Conservation (phyloP, 2,888 invertebrate species). For the Tillus elongatus region DNA sequence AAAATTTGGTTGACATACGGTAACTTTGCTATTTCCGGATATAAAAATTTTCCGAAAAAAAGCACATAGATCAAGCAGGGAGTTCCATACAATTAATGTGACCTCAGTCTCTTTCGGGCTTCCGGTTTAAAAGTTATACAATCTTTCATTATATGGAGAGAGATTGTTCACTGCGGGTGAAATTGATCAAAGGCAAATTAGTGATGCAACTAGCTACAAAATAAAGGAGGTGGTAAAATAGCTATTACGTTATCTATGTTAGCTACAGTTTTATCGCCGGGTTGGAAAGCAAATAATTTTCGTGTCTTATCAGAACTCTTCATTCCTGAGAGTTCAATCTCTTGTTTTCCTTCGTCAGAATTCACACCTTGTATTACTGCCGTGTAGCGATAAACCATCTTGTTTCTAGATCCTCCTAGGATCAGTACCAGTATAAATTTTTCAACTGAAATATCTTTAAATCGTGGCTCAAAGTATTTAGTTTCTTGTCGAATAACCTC, state of each 20-base stretch:
- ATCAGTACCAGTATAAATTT: conserved; percentile 12
- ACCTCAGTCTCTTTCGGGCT: neutral
- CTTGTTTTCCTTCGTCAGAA: conserved; percentile 8
- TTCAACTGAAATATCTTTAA: conserved; percentile 8
- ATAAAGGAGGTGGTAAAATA: neutral
- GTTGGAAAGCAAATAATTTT: conserved; percentile 13
- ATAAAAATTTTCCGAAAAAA: too few species aligned
- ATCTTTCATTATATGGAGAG: neutral
- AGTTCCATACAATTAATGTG: too few species aligned
- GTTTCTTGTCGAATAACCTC: conserved; percentile 9
- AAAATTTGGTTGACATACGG: too few species aligned
- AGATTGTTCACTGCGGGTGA: conserved; percentile 1
- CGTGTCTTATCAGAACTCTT: conserved; percentile 13
- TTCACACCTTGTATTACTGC: conserved; percentile 9
- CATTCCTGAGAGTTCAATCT: conserved; percentile 12
- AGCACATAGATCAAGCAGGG: too few species aligned
- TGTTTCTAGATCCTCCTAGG: conserved; percentile 9
- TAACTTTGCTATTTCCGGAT: too few species aligned
- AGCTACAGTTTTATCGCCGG: conserved; percentile 10
- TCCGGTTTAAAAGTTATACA: neutral
- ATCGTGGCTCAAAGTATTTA: conserved; percentile 7
- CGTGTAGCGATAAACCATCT: conserved; percentile 10
- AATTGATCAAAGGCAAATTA: neutral
- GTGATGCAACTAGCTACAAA: neutral
- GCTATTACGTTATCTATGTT: neutral